Conservation (phyloP, 2,113 vertebrate genomes). For the Poecile atricapillus region DNA sequence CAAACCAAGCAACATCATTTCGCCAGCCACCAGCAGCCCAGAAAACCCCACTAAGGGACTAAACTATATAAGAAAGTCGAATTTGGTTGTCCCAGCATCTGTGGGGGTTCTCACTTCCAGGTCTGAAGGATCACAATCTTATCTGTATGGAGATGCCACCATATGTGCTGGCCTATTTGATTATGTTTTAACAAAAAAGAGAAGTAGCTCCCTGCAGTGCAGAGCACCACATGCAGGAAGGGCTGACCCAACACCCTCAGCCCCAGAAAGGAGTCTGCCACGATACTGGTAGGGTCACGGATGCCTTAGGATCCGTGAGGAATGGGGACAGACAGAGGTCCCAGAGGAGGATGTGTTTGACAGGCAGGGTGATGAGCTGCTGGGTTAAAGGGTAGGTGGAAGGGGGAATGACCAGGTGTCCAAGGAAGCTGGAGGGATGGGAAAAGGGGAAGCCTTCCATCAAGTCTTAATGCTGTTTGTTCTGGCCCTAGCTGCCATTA, state of each 20-base stretch:
- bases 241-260: neutral
- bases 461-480: neutral
- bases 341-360: neutral
- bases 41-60: neutral
- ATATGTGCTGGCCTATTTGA: neutral
- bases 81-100: neutral
- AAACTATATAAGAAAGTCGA: neutral
- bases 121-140: neutral
- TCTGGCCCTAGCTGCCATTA: neutral
- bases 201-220: neutral
- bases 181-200: neutral
- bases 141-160: neutral
- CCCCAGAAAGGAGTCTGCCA: neutral
- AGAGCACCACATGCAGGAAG: neutral
- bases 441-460: neutral
- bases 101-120: neutral
- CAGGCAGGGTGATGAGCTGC: neutral
- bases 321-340: neutral
- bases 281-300: fast-evolving
- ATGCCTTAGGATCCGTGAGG: neutral
- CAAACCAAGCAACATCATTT: neutral
- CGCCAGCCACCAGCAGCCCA: neutral
- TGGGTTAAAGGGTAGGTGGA: neutral
- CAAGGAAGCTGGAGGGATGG: neutral
- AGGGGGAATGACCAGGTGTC: neutral